Evolutionary conservation across 2,113 vertebrate genomes (phyloP).

Genomic region (Oreocharis arfaki): DNA sequence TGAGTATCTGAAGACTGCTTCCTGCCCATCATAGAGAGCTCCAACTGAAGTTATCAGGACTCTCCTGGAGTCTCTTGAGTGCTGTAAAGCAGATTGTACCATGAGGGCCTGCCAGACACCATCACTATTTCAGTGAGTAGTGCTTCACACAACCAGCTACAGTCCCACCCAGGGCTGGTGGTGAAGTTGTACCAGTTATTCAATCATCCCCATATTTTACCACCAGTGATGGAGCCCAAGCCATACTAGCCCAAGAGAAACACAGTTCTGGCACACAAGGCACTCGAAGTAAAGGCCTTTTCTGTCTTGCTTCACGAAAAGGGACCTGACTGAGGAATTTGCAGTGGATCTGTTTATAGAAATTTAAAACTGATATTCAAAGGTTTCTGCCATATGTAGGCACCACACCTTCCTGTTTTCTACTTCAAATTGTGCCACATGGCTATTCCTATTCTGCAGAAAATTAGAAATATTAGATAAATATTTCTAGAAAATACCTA

Average conservation of each 20-base stretch:
- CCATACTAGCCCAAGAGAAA: not conserved
- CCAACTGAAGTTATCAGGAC: not conserved
- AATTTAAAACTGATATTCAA: not conserved
- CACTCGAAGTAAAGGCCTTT: not conserved
- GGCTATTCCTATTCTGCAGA: not conserved
- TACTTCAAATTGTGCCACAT: not conserved
- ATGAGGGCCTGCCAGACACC: not conserved
- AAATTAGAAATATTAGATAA: not conserved
- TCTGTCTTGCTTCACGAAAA: not conserved
- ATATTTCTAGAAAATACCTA: not conserved
- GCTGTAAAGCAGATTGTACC: not conserved
- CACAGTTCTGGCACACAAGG: not conserved
- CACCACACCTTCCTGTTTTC: not conserved
- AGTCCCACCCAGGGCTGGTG: not conserved
- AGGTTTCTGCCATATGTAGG: not conserved
- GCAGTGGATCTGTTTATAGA: not conserved
- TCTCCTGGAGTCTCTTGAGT: not conserved
- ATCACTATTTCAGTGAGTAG: not conserved
- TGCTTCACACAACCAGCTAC: not conserved
- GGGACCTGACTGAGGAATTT: not conserved
- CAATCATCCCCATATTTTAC: not conserved
- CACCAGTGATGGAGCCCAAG: not conserved
- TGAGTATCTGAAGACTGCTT: not conserved
- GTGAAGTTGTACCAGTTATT: not conserved
- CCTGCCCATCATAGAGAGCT: not conserved